Conservation (phyloP, 1,140 invertebrate genomes). For the Lasioglossum albipes region DNA sequence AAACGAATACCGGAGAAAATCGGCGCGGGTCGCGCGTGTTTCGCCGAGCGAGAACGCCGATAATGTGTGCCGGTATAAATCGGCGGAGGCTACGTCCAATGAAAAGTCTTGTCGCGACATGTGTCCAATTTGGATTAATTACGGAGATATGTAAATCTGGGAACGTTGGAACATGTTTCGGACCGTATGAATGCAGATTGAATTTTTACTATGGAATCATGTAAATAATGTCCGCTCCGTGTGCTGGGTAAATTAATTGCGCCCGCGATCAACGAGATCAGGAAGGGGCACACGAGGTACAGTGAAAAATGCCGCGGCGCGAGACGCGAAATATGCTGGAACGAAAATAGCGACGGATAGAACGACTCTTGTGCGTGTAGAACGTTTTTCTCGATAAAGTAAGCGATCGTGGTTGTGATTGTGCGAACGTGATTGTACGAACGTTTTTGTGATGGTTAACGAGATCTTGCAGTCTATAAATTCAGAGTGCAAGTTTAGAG, state of each 20-base stretch:
- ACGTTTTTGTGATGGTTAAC: too few relatives aligned
- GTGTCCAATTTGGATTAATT: conserved; percentile 6
- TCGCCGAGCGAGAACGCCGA: background rate
- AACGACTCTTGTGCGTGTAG: too few relatives aligned
- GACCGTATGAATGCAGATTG: background rate
- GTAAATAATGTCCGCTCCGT: background rate
- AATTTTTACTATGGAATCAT: background rate
- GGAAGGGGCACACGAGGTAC: background rate
- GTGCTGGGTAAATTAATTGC: background rate
- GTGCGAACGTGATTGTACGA: too few relatives aligned
- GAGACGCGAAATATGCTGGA: too few relatives aligned
- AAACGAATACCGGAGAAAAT: background rate
- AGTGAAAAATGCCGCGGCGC: background rate
- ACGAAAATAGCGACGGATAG: too few relatives aligned
- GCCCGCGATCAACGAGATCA: background rate
- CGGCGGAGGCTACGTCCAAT: background rate
- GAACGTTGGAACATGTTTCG: background rate
- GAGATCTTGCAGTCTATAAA: too few relatives aligned
- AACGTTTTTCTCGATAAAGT: too few relatives aligned
- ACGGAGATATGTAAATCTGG: conserved; percentile 6
- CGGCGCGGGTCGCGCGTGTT: background rate
- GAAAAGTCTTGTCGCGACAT: conserved; percentile 1
- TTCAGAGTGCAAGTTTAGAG: too few relatives aligned
- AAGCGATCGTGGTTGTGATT: too few relatives aligned
- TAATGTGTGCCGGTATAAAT: background rate